Conservation (phyloP, 2,113 vertebrate genomes). For the Prionailurus viverrinus region DNA sequence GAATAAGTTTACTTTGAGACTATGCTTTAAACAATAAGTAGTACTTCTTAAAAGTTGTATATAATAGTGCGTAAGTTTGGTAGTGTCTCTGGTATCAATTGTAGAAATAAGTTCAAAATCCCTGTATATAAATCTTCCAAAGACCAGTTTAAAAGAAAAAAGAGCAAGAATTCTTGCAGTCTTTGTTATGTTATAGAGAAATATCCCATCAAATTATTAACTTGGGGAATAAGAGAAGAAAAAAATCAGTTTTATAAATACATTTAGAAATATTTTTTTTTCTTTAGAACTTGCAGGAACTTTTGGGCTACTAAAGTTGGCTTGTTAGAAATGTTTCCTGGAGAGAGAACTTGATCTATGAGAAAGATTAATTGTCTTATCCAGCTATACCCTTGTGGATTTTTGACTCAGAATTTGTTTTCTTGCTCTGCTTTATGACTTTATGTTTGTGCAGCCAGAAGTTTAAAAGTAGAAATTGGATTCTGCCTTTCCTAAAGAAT, state of each 20-base stretch:
- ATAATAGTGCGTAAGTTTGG: neutral
- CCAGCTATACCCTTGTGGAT: neutral
- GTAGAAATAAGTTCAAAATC: neutral
- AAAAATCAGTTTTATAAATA: neutral
- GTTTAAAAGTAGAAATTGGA: conserved; percentile 5
- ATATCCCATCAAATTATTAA: neutral
- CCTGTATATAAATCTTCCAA: conserved; percentile 12
- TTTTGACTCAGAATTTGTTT: conserved; percentile 15
- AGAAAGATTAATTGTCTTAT: conserved; percentile 52
- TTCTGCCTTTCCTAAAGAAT: neutral
- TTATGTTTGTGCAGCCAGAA: conserved; percentile 39
- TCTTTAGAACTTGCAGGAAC: neutral
- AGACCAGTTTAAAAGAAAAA: neutral
- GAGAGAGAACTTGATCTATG: neutral
- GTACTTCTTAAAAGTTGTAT: neutral
- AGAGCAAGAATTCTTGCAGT: neutral
- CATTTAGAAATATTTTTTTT: neutral
- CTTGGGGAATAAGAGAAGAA: neutral
- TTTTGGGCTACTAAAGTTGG: neutral
- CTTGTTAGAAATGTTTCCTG: conserved; percentile 16
- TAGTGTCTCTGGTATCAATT: neutral
- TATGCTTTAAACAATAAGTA: conserved; percentile 18
- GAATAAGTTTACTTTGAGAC: conserved; percentile 36
- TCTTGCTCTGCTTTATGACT: neutral
- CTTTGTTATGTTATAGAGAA: neutral